Base-by-base conservation (phyloP, 2,888 invertebrate species). In the Pseudococcus jackbeardsleyi region DNA sequence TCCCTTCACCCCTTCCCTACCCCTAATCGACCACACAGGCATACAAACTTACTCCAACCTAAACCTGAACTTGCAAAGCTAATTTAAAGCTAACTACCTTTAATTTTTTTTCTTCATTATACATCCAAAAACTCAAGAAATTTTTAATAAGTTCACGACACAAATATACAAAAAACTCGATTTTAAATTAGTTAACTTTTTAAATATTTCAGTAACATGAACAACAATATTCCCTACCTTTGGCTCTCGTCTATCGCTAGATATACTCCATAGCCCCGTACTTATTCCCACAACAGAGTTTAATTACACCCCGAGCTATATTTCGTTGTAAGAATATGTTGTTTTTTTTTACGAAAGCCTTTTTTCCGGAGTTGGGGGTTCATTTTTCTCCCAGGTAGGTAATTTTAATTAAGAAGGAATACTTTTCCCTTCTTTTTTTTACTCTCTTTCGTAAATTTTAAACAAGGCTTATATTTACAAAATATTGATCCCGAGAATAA, bases 251-350 rank as follows among this genome's bases (percentile, higher is more conserved):
- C 26, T 33, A 33, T 3, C 26, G n/a, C 8, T 19, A 19, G 22
- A 26, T 33, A 11, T 33, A 72, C n/a, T 15, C 15, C 33, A 19
- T 59, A 59, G 59, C 6, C n/a, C 59, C 19, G 0, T n/a, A 59
- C 33, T 12, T 72, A 72, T 72, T 72, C 68, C 68, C 33, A 72
- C 11, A 33, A 12, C 68, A 12, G 68, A 72, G n/a, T 72, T 72
- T 72, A 72, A 72, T 72, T 72, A 72, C 68, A 72, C 33, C 68
- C 33, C 68, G 15, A 72, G 68, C 68, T 72, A 72, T 33, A 72
- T 72, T 72, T 33, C n/a, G 22, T 15, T 17, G 68, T 6, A 3
- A 5, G 33, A 72, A 72, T 26, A 72, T 26, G 22, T 72, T 26
- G 1, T 1, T 33, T 33, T 72, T 12, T 64, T 64, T 33, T 72